A percentile compares a stretch with the other conserved stretches of the same genome.
phyloP scores from a whole-genome alignment of 2,888 invertebrate species.

The Euproctis similis region DNA sequence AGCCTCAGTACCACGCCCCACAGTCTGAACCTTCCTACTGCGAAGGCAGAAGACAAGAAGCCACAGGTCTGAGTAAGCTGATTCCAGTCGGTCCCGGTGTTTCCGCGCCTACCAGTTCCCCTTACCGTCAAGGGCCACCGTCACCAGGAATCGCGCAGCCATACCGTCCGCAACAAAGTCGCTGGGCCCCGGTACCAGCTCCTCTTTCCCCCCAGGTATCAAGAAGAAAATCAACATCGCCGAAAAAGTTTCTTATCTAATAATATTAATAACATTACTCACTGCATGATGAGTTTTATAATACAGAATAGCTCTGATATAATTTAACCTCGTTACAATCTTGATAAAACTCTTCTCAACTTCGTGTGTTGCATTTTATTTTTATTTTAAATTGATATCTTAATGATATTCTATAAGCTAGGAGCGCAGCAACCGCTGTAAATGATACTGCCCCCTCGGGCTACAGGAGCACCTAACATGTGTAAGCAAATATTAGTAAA shows the following conservation, averaged over 20 bases:
- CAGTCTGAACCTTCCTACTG: slow-evolving; percentile 44
- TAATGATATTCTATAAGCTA: too few relatives aligned
- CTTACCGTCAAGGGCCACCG: slow-evolving; percentile 49
- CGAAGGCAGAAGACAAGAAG: slow-evolving; percentile 57
- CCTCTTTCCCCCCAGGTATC: slow-evolving; percentile 69
- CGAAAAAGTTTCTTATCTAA: slow-evolving; percentile 30
- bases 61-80: slow-evolving; percentile 64
- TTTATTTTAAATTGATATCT: too few relatives aligned
- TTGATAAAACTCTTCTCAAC: too few relatives aligned
- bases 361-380: too few relatives aligned
- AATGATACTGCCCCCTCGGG: too few relatives aligned
- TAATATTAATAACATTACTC: too few relatives aligned
- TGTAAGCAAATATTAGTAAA: too few relatives aligned
- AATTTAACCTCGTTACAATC: too few relatives aligned
- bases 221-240: slow-evolving; percentile 27
- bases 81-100: slow-evolving; percentile 62
- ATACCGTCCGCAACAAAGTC: slow-evolving; percentile 54
- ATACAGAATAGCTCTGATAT: too few relatives aligned
- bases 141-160: slow-evolving; percentile 55
- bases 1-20: slow-evolving; percentile 33
- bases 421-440: too few relatives aligned
- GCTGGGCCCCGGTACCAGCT: slow-evolving; percentile 69
- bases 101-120: slow-evolving; percentile 27
- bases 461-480: too few relatives aligned
- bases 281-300: too few relatives aligned